These are phyloP conservation scores for Eremobia ochroleuca DNA, from an alignment of 2,888 invertebrate genomes.

Conservation along the genomic window DNA sequence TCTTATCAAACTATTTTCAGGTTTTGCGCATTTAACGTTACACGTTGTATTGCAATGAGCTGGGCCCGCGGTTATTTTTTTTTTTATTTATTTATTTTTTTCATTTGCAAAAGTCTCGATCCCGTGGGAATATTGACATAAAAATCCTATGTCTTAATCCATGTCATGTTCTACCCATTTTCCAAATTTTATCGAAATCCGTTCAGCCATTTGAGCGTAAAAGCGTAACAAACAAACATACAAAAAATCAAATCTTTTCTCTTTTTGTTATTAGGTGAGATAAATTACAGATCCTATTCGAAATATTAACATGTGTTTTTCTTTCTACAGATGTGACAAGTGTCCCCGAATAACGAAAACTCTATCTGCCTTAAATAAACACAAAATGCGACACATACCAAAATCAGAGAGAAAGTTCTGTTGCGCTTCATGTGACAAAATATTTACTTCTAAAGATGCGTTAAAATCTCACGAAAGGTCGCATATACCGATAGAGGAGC, in stretches of 20 bases:
- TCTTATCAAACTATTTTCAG: no score
- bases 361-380: constrained; percentile 85
- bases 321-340: constrained; percentile 87
- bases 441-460: constrained; percentile 87
- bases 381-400: constrained; percentile 89
- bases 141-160: not conserved
- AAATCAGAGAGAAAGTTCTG: constrained; percentile 87
- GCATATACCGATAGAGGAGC: constrained; percentile 89
- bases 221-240: not conserved
- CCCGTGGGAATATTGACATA: not conserved
- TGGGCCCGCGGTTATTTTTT: accelerated
- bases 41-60: no score
- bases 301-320: constrained; percentile 16
- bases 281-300: not conserved
- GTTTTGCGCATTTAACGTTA: no score
- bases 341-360: constrained; percentile 89
- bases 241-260: not conserved
- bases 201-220: not conserved
- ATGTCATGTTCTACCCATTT: not conserved
- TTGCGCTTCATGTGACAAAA: constrained; percentile 87
- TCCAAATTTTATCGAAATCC: not conserved
- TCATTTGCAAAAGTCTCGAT: not conserved
- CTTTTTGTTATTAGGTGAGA: not conserved
- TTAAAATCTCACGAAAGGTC: constrained; percentile 89
- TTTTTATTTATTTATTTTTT: no score